Evolutionary conservation across 2,113 vertebrate genomes (phyloP), one percentile per base, ranked within the genome.

Genomic region (Passer domesticus): DNA sequence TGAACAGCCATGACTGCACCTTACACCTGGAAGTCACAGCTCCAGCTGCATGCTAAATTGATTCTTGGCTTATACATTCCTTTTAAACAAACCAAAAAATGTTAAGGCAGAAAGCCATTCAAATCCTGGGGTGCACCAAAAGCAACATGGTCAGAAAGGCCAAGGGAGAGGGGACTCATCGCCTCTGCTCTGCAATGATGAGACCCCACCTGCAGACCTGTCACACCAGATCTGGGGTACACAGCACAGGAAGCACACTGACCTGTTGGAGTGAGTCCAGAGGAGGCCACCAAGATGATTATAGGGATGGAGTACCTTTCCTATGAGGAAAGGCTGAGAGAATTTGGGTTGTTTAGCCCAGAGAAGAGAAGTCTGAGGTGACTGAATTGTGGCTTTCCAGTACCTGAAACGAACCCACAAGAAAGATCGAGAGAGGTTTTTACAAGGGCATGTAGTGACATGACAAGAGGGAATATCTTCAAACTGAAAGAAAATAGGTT

Each of bases 101-200:
- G 7, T 60, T 46, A 49, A 55, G n/a, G 35, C 18, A 3, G 30
- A 46, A 60, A 60, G 33, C 16, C 13, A 67, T 6, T 59, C 28
- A 16, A 20, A 53, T 46, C n/a, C 37, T 46, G 60, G 13, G 37
- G 19, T 59, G 23, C 46, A 82, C 7, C 67, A 63, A 31, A 80
- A 56, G 13, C 9, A n/a, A 28, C 1, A 1, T n/a, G 37, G 15
- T 19, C 0, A 0, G 39, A 37, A 67, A 23, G 28, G 9, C 0
- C 1, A 33, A 46, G 52, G 39, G 39, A 13, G 39, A 60, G 13
- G 6, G 6, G 6, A 52, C 35, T 44, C 44, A 67, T 10, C 13
- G 18, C 15, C 28, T 35, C 41, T 63, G 16, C 9, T 55, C 66
- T 70, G 47, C 15, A 1, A 13, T 30, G 37, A 3, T 37, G 60